Conservation (phyloP, 2,888 invertebrate genomes). For the Parochlus steinenii region DNA sequence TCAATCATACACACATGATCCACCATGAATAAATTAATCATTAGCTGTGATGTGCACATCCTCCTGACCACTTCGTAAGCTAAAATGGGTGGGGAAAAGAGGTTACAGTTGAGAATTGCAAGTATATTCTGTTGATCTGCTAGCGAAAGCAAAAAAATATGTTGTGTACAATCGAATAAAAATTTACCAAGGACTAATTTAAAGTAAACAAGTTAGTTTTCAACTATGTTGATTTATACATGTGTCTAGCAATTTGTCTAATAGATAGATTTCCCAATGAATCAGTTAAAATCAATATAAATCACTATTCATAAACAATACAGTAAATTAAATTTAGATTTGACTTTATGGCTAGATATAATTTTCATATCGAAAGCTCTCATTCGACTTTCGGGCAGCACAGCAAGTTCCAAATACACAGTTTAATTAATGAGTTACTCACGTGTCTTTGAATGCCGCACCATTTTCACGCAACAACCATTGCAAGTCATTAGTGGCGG, state of each 20-base stretch:
- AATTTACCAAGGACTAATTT: no score
- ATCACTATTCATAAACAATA: neutral
- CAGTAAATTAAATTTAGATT: neutral
- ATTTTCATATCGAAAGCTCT: no score
- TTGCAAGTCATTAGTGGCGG: constrained; percentile 78
- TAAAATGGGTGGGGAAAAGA: constrained; percentile 31
- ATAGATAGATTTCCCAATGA: no score
- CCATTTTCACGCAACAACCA: constrained; percentile 92
- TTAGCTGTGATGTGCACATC: constrained; percentile 83
- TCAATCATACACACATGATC: constrained; percentile 98
- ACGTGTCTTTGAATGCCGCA: constrained; percentile 79
- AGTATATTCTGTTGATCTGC: constrained; percentile 1
- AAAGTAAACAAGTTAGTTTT: no score
- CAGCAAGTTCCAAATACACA: neutral
- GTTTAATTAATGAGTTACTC: constrained; percentile 31
- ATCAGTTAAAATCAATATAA: neutral
- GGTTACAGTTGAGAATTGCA: constrained; percentile 1
- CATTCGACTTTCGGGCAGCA: neutral
- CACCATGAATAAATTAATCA: constrained; percentile 94
- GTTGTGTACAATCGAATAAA: neutral
- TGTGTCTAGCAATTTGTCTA: no score
- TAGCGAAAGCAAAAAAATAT: constrained; percentile 3
- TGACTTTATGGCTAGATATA: no score
- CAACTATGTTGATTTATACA: no score
- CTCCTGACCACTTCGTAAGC: constrained; percentile 81